Evolutionary conservation across 2,888 invertebrate genomes (phyloP).

Genomic region (Pocota personata): DNA sequence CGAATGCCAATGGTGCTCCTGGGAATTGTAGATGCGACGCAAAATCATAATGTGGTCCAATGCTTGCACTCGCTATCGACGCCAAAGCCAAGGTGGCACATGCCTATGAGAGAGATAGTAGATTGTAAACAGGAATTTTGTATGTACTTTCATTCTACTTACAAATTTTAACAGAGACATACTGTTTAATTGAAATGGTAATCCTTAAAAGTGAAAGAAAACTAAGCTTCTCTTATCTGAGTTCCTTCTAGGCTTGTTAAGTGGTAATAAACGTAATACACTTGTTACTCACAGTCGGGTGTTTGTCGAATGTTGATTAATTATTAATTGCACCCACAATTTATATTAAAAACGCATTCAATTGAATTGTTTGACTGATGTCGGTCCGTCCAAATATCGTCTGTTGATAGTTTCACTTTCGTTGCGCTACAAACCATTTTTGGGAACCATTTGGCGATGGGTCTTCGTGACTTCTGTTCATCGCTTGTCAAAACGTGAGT

Average conservation of each 20-base stretch:
- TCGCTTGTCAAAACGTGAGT: slow-evolving; percentile 33
- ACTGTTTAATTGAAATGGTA: not conserved
- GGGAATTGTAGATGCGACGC: slow-evolving; percentile 14
- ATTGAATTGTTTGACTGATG: not conserved
- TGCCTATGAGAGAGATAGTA: not conserved
- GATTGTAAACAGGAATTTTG: not conserved
- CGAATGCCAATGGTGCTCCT: slow-evolving; percentile 42
- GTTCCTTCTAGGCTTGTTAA: not conserved
- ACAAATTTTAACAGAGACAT: slow-evolving; percentile 65
- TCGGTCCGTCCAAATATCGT: not conserved
- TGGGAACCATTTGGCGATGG: slow-evolving; percentile 38
- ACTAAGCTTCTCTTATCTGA: not conserved
- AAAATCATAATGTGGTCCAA: slow-evolving; percentile 59
- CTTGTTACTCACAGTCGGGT: slow-evolving; percentile 49
- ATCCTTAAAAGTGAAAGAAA: not conserved
- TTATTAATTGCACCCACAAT: slow-evolving; percentile 77
- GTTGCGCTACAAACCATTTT: slow-evolving; percentile 51
- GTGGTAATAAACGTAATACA: slow-evolving; percentile 12
- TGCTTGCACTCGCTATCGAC: slow-evolving; percentile 42
- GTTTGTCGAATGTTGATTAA: slow-evolving; percentile 75
- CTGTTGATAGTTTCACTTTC: slow-evolving; percentile 59
- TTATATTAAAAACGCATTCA: slow-evolving; percentile 77
- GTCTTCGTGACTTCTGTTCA: slow-evolving; percentile 46
- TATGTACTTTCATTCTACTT: not conserved
- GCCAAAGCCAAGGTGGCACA: slow-evolving; percentile 35